These are phyloP conservation scores for Argyresthia goedartella DNA, from an alignment of 2,888 invertebrate genomes.

Conservation along the genomic window DNA sequence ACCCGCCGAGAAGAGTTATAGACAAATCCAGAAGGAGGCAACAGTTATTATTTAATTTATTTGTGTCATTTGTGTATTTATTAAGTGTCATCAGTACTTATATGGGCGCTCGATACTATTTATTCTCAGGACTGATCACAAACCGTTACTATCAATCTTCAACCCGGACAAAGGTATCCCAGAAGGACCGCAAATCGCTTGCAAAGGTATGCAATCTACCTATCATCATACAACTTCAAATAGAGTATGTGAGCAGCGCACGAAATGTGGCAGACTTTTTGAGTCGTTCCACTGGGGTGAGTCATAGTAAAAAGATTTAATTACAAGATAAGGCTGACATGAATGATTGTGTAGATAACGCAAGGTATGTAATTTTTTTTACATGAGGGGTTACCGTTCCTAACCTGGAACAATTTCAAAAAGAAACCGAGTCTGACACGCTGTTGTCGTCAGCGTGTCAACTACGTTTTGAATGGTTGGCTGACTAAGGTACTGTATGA, in stretches of 20 bases:
- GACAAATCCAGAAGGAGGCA: not conserved
- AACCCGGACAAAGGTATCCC: not conserved
- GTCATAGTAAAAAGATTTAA: not conserved
- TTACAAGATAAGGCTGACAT: too few species aligned
- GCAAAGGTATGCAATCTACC: not conserved
- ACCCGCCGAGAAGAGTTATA: not conserved
- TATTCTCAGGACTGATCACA: not conserved
- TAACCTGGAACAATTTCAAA: not conserved
- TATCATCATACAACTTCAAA: not conserved
- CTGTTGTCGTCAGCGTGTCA: not conserved
- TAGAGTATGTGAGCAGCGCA: not conserved
- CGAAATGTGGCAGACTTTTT: not conserved
- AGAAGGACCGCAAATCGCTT: not conserved
- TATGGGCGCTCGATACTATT: not conserved
- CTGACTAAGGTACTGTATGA: not conserved
- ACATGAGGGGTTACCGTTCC: not conserved
- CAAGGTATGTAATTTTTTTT: not conserved
- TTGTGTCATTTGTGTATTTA: too few species aligned
- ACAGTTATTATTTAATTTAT: not conserved
- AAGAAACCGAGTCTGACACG: not conserved
- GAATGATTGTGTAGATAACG: not conserved
- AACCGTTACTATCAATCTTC: not conserved
- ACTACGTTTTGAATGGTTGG: not conserved
- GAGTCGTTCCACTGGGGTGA: not conserved
- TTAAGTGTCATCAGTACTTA: not conserved